Conservation (phyloP, 2,113 vertebrate species). For the Neopipo cinnamomea region DNA sequence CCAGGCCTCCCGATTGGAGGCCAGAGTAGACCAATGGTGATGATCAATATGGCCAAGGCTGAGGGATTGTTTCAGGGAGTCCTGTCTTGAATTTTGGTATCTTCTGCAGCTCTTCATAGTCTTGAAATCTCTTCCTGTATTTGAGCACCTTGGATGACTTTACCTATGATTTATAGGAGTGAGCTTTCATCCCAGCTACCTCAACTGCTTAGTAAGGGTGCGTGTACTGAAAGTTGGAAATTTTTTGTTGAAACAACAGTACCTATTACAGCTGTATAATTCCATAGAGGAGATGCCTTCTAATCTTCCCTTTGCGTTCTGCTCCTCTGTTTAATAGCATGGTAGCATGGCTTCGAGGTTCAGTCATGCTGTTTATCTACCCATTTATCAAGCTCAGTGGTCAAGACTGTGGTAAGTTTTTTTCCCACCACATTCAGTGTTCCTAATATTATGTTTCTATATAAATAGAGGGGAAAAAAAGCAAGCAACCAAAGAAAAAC, state of each 20-base stretch:
- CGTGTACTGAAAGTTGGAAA: neutral
- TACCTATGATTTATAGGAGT: neutral
- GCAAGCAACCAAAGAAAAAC: neutral
- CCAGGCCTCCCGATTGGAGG: no score
- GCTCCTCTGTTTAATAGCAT: neutral
- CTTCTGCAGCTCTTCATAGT: neutral
- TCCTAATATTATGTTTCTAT: neutral
- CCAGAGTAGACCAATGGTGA: no score
- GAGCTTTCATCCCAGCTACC: neutral
- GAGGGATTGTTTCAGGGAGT: no score
- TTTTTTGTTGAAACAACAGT: neutral
- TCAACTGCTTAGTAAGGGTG: neutral
- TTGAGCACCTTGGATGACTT: neutral
- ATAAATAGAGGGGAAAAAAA: neutral
- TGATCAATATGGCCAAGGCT: no score
- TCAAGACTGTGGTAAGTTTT: neutral
- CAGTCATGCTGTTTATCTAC: neutral
- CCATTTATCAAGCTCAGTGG: neutral
- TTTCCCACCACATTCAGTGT: neutral
- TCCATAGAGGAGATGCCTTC: neutral
- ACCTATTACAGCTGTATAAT: rapidly evolving
- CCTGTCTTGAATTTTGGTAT: neutral
- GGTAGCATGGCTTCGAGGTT: neutral
- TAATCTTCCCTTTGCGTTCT: neutral
- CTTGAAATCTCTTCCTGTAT: neutral